Percentiles rank a stretch among this genome's conserved stretches.
Evolutionary conservation across 2,888 invertebrate species (phyloP).

Genomic region (Drosophila diplacantha): DNA sequence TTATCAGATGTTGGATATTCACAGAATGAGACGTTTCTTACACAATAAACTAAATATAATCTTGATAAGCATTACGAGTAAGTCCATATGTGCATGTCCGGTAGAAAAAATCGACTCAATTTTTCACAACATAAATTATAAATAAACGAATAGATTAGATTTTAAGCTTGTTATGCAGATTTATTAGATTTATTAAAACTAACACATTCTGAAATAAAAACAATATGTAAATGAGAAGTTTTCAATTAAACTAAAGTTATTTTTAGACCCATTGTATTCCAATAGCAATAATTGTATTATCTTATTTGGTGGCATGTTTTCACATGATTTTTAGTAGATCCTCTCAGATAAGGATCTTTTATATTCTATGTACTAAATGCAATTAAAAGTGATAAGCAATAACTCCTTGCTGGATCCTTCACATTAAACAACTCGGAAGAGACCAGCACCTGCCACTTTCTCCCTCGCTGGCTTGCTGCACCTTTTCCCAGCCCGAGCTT

Average conservation of each 20-base stretch:
- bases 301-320: background rate
- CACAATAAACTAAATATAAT: too few relatives aligned
- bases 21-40: too few relatives aligned
- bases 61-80: too few relatives aligned
- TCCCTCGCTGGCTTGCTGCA: conserved; percentile 23
- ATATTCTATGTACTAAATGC: background rate
- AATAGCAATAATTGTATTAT: background rate
- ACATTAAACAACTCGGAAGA: conserved; percentile 3
- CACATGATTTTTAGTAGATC: background rate
- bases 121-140: too few relatives aligned
- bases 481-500: conserved; percentile 26
- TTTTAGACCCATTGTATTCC: background rate
- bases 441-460: conserved; percentile 35
- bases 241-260: background rate
- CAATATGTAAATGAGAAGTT: background rate
- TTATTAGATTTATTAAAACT: too few relatives aligned
- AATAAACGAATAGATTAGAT: too few relatives aligned
- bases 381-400: conserved; percentile 1
- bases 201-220: background rate
- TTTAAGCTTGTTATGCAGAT: too few relatives aligned
- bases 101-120: too few relatives aligned
- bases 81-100: too few relatives aligned
- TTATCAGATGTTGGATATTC: too few relatives aligned
- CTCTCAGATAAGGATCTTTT: too few relatives aligned
- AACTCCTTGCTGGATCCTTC: background rate